Conservation (phyloP, 2,797 vertebrate species). For the Sebastes reedi region DNA sequence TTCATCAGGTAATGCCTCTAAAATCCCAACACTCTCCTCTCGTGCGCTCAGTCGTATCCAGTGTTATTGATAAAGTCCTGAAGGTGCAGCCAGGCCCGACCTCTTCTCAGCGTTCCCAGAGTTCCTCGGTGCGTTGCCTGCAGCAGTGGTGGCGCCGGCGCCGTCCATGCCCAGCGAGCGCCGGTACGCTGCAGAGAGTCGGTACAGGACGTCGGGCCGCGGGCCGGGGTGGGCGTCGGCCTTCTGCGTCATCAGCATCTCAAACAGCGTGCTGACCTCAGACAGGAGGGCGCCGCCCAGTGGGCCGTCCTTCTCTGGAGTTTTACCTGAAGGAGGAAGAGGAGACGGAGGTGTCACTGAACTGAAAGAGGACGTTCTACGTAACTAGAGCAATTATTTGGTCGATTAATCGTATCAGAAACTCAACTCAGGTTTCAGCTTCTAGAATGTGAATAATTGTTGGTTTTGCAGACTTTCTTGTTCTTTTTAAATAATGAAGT, state of each 20-base stretch:
- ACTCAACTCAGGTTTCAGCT: too few relatives aligned
- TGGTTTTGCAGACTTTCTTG: too few relatives aligned
- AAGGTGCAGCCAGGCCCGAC: neutral
- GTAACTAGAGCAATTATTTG: neutral
- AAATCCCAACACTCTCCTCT: neutral
- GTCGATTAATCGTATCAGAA: too few relatives aligned
- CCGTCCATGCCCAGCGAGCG: slow-evolving; percentile 85
- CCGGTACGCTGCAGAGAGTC: slow-evolving; percentile 86
- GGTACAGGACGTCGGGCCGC: slow-evolving; percentile 85
- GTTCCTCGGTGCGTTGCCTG: slow-evolving; percentile 18
- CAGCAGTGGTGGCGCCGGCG: accelerated
- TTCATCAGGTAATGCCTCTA: slow-evolving; percentile 6
- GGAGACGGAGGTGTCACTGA: neutral
- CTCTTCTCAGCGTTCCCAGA: slow-evolving; percentile 47
- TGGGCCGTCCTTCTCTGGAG: slow-evolving; percentile 72
- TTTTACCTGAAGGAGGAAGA: slow-evolving; percentile 72
- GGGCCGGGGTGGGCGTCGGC: slow-evolving; percentile 81
- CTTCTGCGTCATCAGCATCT: slow-evolving; percentile 93
- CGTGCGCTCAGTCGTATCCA: slow-evolving; percentile 2
- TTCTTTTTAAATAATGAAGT: neutral
- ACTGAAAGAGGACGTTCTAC: neutral
- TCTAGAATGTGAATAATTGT: too few relatives aligned
- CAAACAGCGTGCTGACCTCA: slow-evolving; percentile 93
- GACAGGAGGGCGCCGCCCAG: slow-evolving; percentile 90
- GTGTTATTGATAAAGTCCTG: slow-evolving; percentile 33